Conservation (phyloP, 2,797 vertebrate species). For the Lateolabrax maculatus region DNA sequence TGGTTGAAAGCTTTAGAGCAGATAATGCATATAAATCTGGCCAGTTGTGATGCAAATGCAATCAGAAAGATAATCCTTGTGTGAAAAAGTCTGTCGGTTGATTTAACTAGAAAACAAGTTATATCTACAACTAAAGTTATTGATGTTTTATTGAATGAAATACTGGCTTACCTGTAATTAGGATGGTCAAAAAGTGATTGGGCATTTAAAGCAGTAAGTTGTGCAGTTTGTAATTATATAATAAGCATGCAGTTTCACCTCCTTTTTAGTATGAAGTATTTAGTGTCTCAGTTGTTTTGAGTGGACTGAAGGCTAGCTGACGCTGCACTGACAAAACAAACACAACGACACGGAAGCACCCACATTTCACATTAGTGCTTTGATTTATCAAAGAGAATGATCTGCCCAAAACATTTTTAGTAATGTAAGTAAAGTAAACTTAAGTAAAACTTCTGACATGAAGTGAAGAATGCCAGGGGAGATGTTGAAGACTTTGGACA, state of each 20-base stretch:
- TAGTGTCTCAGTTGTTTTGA: neutral
- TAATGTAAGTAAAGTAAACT: too few species aligned
- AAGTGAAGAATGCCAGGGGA: neutral
- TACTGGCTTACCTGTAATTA: neutral
- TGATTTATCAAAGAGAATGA: neutral
- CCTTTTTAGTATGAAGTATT: neutral
- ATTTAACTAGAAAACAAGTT: too few species aligned
- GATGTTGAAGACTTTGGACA: conserved; percentile 13
- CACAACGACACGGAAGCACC: neutral
- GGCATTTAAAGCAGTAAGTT: neutral
- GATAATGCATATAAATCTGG: neutral
- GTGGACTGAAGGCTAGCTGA: neutral
- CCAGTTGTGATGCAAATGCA: neutral
- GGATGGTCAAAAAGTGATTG: neutral
- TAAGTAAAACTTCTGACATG: conserved; percentile 5
- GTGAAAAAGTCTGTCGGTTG: too few species aligned
- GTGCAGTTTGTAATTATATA: neutral
- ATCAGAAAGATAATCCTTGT: neutral
- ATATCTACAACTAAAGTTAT: neutral
- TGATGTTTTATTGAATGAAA: neutral
- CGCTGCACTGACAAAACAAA: neutral
- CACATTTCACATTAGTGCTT: neutral
- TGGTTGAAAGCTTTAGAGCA: conserved; percentile 7
- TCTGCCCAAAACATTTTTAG: neutral
- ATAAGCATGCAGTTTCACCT: neutral